Evolutionary conservation across 2,797 vertebrate species (phyloP).

Genomic region (Ispidina lecontei): DNA sequence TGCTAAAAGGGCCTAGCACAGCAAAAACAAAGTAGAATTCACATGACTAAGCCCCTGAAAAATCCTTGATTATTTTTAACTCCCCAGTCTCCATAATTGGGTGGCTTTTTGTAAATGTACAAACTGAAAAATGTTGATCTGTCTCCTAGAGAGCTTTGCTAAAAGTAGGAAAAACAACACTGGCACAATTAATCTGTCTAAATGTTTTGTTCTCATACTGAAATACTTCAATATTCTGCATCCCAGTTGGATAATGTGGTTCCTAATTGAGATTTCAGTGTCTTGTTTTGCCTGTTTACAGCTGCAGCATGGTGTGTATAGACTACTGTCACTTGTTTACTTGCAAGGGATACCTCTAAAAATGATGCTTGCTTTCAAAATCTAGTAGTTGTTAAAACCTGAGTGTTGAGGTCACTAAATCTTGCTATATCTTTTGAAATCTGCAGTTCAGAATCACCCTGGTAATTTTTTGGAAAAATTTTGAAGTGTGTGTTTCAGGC

Average conservation of each 20-base stretch:
- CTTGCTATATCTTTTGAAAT: neutral
- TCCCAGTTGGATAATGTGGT: slow-evolving; percentile 34
- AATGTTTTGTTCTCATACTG: neutral
- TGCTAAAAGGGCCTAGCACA: slow-evolving; percentile 3
- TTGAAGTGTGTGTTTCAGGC: neutral
- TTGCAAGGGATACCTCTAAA: neutral
- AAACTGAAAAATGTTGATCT: slow-evolving; percentile 7
- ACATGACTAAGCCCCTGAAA: neutral
- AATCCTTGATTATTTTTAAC: slow-evolving; percentile 8
- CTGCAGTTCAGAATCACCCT: neutral
- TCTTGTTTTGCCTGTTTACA: neutral
- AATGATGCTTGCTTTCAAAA: neutral
- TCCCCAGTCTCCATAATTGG: neutral
- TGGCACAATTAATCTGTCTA: neutral
- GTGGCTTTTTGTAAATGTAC: neutral
- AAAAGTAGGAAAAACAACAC: neutral
- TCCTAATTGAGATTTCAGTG: slow-evolving; percentile 26
- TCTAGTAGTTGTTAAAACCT: neutral
- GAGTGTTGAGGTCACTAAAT: neutral
- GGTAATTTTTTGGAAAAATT: neutral
- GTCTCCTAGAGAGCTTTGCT: neutral
- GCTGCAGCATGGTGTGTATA: neutral
- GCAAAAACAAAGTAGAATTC: slow-evolving; percentile 11
- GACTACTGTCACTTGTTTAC: neutral
- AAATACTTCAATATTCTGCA: neutral